Evolutionary conservation across 2,888 invertebrate genomes (phyloP).

Genomic region (Philereme vetulata): DNA sequence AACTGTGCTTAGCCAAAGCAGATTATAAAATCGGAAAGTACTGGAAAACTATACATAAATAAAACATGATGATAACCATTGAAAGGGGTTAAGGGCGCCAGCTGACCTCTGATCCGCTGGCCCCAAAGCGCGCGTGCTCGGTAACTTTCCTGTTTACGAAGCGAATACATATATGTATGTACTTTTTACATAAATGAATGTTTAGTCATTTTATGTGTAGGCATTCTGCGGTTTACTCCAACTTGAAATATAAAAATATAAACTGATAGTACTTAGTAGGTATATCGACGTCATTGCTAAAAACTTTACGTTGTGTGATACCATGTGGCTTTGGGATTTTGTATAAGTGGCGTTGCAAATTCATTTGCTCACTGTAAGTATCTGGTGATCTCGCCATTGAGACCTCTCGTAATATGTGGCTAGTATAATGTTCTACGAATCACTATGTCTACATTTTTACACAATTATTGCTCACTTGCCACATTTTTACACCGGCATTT

Average conservation of each 20-base stretch:
- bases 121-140: conserved; percentile 53
- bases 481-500: too few relatives aligned
- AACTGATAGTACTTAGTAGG: conserved; percentile 15
- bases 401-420: too few relatives aligned
- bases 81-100: conserved; percentile 69
- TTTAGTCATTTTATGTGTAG: background rate
- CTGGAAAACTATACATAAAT: conserved; percentile 47
- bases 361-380: conserved; percentile 1
- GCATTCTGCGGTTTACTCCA: conserved; percentile 7
- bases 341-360: conserved; percentile 14
- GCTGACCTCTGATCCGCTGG: conserved; percentile 57
- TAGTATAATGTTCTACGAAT: too few relatives aligned
- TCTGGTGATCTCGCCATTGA: too few relatives aligned
- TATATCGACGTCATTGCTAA: conserved; percentile 19
- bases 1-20: conserved; percentile 14
- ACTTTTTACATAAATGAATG: conserved; percentile 22
- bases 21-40: conserved; percentile 30
- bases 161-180: conserved; percentile 17
- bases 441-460: too few relatives aligned
- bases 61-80: conserved; percentile 58
- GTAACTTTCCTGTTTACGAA: conserved; percentile 76
- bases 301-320: background rate
- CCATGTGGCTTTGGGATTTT: background rate
- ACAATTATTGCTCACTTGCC: too few relatives aligned
- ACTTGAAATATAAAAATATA: conserved; percentile 5